A percentile compares a stretch with the other conserved stretches of the same genome.
Conservation (phyloP, 2,113 vertebrate genomes). For the Pampusana beccarii region DNA sequence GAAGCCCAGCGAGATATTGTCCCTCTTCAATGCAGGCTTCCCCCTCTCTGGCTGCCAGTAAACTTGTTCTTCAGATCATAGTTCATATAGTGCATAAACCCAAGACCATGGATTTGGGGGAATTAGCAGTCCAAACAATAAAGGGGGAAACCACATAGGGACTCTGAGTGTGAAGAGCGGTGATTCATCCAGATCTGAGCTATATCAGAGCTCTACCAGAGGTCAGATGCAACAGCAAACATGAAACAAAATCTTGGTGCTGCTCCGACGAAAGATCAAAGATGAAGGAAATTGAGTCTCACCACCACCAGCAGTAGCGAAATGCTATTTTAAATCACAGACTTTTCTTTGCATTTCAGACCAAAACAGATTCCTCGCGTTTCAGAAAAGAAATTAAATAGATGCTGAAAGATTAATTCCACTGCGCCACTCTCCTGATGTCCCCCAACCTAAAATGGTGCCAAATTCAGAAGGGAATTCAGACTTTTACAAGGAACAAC, state of each 20-base stretch:
- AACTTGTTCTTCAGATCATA: background rate
- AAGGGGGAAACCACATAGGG: accelerated
- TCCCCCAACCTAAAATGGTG: background rate
- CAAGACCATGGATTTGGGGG: no score
- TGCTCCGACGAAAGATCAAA: background rate
- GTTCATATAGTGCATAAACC: background rate
- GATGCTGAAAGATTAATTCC: background rate
- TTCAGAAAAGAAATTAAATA: background rate
- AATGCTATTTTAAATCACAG: background rate
- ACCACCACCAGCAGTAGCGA: background rate
- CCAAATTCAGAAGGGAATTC: background rate
- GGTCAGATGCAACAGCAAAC: background rate
- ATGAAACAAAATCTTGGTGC: background rate
- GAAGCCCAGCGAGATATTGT: background rate
- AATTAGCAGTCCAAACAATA: background rate
- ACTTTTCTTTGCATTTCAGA: background rate
- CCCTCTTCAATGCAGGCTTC: background rate
- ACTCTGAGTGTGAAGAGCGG: background rate
- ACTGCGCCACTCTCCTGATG: background rate
- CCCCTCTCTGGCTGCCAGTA: no score
- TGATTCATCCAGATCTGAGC: background rate
- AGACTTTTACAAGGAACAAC: background rate
- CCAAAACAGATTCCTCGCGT: background rate
- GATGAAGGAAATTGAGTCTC: background rate
- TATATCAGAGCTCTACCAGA: background rate